Conservation (phyloP, 1,140 invertebrate species). For the Pentalonia nigronervosa region DNA sequence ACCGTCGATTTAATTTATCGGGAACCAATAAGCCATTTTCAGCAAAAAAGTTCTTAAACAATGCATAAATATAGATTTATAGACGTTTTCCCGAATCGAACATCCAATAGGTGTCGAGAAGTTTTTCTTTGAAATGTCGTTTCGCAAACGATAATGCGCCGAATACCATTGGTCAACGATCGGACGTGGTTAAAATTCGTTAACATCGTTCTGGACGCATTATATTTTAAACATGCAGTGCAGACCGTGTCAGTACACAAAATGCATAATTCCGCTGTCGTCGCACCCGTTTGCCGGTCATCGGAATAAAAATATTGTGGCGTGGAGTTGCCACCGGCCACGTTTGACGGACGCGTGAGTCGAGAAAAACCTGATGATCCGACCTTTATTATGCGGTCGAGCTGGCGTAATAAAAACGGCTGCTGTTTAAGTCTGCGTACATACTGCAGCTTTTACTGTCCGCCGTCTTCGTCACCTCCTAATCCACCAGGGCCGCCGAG, state of each 20-base stretch:
- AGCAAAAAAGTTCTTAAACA: neutral
- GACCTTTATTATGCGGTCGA: neutral
- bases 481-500: neutral
- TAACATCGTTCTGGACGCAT: neutral
- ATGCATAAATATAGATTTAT: neutral
- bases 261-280: neutral
- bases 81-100: neutral
- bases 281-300: neutral
- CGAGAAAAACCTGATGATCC: neutral
- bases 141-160: neutral
- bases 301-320: neutral
- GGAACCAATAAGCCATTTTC: neutral
- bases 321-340: neutral
- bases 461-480: neutral
- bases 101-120: neutral
- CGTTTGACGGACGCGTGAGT: neutral
- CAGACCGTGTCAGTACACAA: neutral
- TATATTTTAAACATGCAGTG: neutral
- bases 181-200: neutral
- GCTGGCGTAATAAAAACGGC: neutral
- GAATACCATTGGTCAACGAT: neutral
- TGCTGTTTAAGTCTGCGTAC: neutral
- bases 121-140: neutral
- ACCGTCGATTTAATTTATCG: neutral
- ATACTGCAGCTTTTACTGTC: neutral